Conservation (phyloP, 1,140 invertebrate species). For the Chrysopa pallens region DNA sequence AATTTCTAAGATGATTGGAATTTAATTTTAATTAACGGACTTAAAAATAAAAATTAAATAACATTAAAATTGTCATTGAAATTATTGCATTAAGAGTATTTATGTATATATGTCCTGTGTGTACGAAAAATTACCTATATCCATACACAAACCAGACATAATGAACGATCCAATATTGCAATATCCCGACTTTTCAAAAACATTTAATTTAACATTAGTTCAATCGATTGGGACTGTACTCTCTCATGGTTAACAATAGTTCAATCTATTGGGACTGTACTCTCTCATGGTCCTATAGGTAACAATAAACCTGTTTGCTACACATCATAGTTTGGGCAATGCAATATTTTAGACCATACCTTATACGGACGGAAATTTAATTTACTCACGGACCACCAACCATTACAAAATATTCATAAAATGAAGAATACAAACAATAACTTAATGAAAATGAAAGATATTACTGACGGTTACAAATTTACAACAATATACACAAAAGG, state of each 20-base stretch:
- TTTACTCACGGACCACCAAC: constrained; percentile 17
- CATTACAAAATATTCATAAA: constrained; percentile 9
- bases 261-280: constrained; percentile 16
- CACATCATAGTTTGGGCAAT: constrained; percentile 20
- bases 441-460: too few relatives aligned
- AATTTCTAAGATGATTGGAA: too few relatives aligned
- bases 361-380: constrained; percentile 14
- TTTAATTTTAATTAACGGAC: too few relatives aligned
- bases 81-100: too few relatives aligned
- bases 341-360: constrained; percentile 20
- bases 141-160: constrained; percentile 10
- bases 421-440: too few relatives aligned
- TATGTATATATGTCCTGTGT: too few relatives aligned
- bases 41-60: too few relatives aligned
- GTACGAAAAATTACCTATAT: constrained; percentile 10
- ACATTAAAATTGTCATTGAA: too few relatives aligned
- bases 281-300: constrained; percentile 11
- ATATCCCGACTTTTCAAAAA: constrained; percentile 17
- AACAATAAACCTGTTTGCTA: constrained; percentile 11
- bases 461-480: too few relatives aligned
- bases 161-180: constrained; percentile 10
- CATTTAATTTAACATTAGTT: constrained; percentile 18
- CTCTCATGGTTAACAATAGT: too few relatives aligned
- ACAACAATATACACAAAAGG: too few relatives aligned
- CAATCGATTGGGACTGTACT: too few relatives aligned